Percentiles rank a stretch among this genome's conserved stretches.
Conservation (phyloP, 2,113 vertebrate species). For the Oncorhynchus clarkii region DNA sequence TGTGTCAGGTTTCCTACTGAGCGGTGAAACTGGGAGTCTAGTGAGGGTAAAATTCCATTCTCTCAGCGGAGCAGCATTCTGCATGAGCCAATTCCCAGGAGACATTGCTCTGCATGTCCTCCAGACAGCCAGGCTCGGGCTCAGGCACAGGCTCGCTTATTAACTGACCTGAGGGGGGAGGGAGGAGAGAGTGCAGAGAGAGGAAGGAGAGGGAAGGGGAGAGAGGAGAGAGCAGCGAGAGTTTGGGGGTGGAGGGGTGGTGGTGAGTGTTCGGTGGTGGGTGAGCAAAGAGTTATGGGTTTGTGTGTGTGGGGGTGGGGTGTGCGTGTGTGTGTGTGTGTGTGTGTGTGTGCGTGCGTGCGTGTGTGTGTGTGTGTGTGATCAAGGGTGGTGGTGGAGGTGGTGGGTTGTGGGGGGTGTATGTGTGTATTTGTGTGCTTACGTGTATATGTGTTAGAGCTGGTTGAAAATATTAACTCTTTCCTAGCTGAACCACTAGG, state of each 20-base stretch:
- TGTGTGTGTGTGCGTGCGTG: not conserved
- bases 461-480: constrained; percentile 74
- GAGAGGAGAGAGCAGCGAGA: not conserved
- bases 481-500: constrained; percentile 53
- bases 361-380: constrained; percentile 23
- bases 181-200: not conserved
- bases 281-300: constrained; percentile 27
- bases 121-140: constrained; percentile 79
- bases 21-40: constrained; percentile 80
- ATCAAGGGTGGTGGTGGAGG: constrained; percentile 60
- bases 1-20: constrained; percentile 79
- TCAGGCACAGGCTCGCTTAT: constrained; percentile 77
- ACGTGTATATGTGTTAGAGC: constrained; percentile 46
- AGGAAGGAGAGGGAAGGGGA: not conserved
- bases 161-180: constrained; percentile 77
- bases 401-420: constrained; percentile 16
- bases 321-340: not conserved
- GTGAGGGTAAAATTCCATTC: constrained; percentile 92
- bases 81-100: constrained; percentile 89
- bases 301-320: constrained; percentile 35
- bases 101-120: constrained; percentile 83
- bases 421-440: constrained; percentile 5
- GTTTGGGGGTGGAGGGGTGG: not conserved
- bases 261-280: constrained; percentile 43
- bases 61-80: constrained; percentile 86